Evolutionary conservation across 2,113 vertebrate genomes (phyloP), one percentile per base, ranked within the genome.

Genomic region (Fukomys damarensis): DNA sequence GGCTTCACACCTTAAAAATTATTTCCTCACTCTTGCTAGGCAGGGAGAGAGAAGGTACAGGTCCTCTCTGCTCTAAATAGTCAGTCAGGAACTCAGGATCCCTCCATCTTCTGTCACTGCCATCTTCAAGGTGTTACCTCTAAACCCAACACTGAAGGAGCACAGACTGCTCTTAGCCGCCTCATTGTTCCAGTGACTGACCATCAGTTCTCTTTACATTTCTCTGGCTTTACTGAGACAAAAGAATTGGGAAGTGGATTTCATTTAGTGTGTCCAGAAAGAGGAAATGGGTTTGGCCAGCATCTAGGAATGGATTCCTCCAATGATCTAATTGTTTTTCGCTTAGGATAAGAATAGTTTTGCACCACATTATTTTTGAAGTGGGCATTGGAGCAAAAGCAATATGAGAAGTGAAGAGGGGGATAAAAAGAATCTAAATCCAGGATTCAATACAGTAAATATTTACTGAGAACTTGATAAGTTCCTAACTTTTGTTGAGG

Each of bases 301-400:
- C 46, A 14, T 76, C 28, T 87, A 82, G 46, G 46, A 91, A 65
- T 85, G 30, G n/a, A 12, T 43, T 95, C n/a, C 52, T 66, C 22
- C 19, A 24, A 19, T 52, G 32, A 77, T 58, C n/a, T 63, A 59
- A 35, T 72, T 83, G 28, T 66, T 93, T 68, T 88, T 95, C 30
- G 59, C 19, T 84, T 86, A 84, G 54, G 7, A 43, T 17, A 76
- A 89, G n/a, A 77, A 17, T 59, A 46, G 43, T 72, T 93, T 82
- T 81, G 54, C 38, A 38, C 16, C 88, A 49, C 24, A n/a, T 89
- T 26, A 54, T 80, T 89, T 96, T 46, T 93, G 86, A 89, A 94
- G 56, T 76, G 28, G 46, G 13, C 16, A 35, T 59, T 86, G 68
- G 86, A 61, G 82, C 66, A 77, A 46, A 91, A 84, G n/a, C 35